These are phyloP conservation scores for Panagrolaimus sp. DNA, from an alignment of 1,140 invertebrate genomes.

Conservation along the genomic window DNA sequence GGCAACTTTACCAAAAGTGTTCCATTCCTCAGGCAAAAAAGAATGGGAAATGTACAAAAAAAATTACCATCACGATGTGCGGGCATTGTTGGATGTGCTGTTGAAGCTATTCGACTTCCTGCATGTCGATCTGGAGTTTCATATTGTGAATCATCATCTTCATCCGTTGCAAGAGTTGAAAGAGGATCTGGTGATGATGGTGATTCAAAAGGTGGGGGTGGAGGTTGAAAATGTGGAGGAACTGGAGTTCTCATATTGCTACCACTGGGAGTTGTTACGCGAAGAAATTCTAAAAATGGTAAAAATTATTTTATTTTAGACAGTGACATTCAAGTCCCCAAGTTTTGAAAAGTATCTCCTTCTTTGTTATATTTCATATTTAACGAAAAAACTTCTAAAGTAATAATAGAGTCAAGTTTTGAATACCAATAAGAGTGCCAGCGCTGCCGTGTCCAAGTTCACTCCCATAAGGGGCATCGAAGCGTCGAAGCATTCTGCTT, in stretches of 20 bases:
- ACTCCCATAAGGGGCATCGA: background rate
- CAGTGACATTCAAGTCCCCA: background rate
- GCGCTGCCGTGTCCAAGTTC: background rate
- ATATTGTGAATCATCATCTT: constrained; percentile 16
- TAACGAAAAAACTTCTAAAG: background rate
- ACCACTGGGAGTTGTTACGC: background rate
- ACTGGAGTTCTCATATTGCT: constrained; percentile 3
- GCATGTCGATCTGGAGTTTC: constrained; percentile 10
- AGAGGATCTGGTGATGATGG: background rate
- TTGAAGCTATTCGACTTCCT: background rate
- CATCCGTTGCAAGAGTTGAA: constrained; percentile 3
- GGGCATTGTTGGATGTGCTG: background rate
- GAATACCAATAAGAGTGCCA: constrained; percentile 17
- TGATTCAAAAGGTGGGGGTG: background rate
- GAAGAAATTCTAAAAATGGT: background rate
- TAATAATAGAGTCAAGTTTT: background rate
- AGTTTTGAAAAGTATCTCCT: background rate
- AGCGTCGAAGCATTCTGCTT: constrained; percentile 9
- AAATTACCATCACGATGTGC: too few species aligned
- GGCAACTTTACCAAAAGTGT: background rate
- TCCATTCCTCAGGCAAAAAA: too few species aligned
- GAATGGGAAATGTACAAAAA: too few species aligned
- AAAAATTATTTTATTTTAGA: background rate
- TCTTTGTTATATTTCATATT: background rate
- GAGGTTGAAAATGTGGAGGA: constrained; percentile 2